phyloP scores from a whole-genome alignment of 2,113 vertebrate genomes.

The Podarcis muralis region DNA sequence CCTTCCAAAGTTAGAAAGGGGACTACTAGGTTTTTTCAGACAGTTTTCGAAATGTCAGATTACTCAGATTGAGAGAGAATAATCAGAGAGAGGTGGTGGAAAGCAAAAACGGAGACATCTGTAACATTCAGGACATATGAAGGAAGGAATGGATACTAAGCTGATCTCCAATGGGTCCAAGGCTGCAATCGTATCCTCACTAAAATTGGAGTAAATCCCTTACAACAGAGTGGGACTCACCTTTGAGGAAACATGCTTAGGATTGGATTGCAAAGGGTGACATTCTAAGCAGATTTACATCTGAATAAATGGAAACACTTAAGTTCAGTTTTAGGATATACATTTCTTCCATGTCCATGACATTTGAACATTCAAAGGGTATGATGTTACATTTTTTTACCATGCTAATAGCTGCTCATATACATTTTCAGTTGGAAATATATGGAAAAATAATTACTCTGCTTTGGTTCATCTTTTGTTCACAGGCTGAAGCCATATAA shows the following conservation, averaged over 20 bases:
- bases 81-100: neutral
- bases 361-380: neutral
- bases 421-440: neutral
- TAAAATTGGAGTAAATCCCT: neutral
- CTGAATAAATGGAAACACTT: neutral
- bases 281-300: neutral
- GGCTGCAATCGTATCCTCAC: neutral
- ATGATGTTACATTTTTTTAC: neutral
- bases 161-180: neutral
- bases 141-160: neutral
- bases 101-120: slow-evolving; percentile 5
- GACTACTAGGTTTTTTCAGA: neutral
- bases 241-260: neutral
- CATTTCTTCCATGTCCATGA: neutral
- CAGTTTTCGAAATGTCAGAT: neutral
- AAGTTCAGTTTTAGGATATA: neutral
- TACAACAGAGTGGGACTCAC: neutral
- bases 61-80: neutral
- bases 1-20: neutral
- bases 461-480: neutral
- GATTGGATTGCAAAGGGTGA: neutral
- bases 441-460: neutral
- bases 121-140: neutral
- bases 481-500: neutral
- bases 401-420: neutral